Base-by-base conservation (phyloP, 2,888 invertebrate species). In the Physocephala rufipes region DNA sequence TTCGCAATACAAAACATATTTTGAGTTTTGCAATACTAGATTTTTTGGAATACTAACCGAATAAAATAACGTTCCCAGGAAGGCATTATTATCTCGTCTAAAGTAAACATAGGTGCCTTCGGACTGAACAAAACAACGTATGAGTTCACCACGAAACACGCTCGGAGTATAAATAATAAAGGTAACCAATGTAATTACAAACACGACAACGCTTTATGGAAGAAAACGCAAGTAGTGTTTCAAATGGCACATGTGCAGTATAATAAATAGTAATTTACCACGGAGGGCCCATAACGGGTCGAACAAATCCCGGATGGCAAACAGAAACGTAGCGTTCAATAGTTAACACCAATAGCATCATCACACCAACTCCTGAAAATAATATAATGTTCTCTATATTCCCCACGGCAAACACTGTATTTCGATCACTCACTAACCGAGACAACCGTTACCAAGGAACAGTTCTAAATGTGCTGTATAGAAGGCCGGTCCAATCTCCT, bases 291-390 rank as follows among this genome's bases (percentile, higher is more conserved):
- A 91, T 88, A 61, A 91, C 88, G 4, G 91, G 91, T 61, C 91
- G 87, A 19, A 90, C 88, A 77, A 90, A 89, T 4, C 91, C 90
- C 2, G 92, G 92, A 85, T 91, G 91, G 78, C 92, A 92, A 7
- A 93, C 92, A 73, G 92, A 92, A 45, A 92, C 89, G 84, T 91
- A 93, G 55, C 93, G 88, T 81, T 93, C 93, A 73, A 92, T 88
- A 21, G 93, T 93, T 77, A 93, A 87, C 13, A 92, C 91, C 67
- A 92, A 86, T 16, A 93, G 89, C 90, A 93, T 91, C 89, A 93
- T 89, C 2, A 92, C 93, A 69, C 92, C 92, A n/a, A 91, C 90
- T 49, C 92, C 90, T 88, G 47, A 51, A n/a, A n/a, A n/a, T n/a
- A n/a, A n/a, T n/a, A n/a, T n/a, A n/a, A n/a, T n/a, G n/a, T n/a